These are phyloP conservation scores for Leptodactylus fallax DNA, from an alignment of 2,797 vertebrate genomes.

Conservation along the genomic window DNA sequence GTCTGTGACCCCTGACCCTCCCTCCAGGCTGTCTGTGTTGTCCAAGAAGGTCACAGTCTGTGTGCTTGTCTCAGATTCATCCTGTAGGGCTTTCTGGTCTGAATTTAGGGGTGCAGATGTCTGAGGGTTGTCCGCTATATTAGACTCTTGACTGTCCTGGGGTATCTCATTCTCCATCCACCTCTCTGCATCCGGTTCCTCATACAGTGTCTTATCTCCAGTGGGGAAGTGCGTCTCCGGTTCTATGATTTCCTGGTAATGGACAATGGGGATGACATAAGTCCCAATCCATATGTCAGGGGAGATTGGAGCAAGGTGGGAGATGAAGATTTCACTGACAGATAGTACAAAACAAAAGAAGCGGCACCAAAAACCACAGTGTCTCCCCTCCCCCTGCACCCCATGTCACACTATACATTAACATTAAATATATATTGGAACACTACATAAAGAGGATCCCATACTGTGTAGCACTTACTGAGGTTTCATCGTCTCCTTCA, in stretches of 20 bases:
- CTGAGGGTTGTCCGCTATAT: background rate
- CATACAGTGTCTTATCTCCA: constrained; percentile 69
- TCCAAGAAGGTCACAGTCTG: constrained; percentile 51
- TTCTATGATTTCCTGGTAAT: constrained; percentile 69
- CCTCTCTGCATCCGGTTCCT: constrained; percentile 6
- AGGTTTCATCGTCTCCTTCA: constrained; percentile 20
- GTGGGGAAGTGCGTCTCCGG: constrained; percentile 78
- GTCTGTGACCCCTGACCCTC: background rate
- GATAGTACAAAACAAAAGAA: background rate
- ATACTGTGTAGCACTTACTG: background rate
- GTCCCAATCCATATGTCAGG: background rate
- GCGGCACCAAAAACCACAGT: background rate
- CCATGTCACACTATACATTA: background rate
- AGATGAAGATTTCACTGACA: background rate
- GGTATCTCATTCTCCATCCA: constrained; percentile 6
- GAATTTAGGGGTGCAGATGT: background rate
- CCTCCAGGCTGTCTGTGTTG: constrained; percentile 21
- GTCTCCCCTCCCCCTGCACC: background rate
- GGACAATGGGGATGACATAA: background rate
- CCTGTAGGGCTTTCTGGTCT: background rate
- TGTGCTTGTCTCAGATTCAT: background rate
- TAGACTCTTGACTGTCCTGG: constrained; percentile 9
- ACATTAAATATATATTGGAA: too few relatives aligned
- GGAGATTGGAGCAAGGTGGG: background rate
- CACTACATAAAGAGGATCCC: background rate